Evolutionary conservation across 2,888 invertebrate genomes (phyloP), one percentile per base, ranked within the genome.

Genomic region (Torymus texanus): DNA sequence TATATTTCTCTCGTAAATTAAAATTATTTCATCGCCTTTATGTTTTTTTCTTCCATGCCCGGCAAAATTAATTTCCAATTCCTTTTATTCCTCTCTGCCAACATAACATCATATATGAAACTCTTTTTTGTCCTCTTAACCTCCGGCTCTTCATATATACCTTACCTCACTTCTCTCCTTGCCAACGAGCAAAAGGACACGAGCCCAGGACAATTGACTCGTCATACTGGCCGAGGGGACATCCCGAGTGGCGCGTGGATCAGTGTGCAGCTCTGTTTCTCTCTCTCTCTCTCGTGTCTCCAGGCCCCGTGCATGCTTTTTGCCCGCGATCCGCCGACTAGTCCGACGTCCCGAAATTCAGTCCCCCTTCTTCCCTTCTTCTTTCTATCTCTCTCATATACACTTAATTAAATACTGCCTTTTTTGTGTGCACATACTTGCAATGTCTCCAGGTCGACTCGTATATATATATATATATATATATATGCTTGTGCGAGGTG

Each of bases 401-500:
- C 84, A 85, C 84, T 87, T 88, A 88, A 88, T 88, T 88, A 87
- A 88, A 88, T 88, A 86, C 88, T 86, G 82, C 86, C 87, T 88
- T 88, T 88, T 80, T 66, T 71, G 56, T 79, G 56, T 79, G 83
- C 74, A 41, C 41, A n/a, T 13, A 58, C 56, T 14, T 41, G 41
- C 50, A 21, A 62, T 56, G 73, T 41, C 41, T 8, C 41, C 8
- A 0, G 8, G 41, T 8, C 53, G 72, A 73, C 63, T 66, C 3
- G 24, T 61, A 61, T 61, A 29, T 61, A 61, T 61, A 29, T 18
- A 21, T 58, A 14, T 53, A 21, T 21, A 21, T 21, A 21, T 21
- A 21, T 21, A 21, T 21, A 21, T 21, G 24, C 13, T 56, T 53
- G 41, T 24, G 66, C 51, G 18, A 78, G 71, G 78, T 81, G 81